Evolutionary conservation across 2,888 invertebrate species (phyloP).

Genomic region (Aphelenchoides bicaudatus): DNA sequence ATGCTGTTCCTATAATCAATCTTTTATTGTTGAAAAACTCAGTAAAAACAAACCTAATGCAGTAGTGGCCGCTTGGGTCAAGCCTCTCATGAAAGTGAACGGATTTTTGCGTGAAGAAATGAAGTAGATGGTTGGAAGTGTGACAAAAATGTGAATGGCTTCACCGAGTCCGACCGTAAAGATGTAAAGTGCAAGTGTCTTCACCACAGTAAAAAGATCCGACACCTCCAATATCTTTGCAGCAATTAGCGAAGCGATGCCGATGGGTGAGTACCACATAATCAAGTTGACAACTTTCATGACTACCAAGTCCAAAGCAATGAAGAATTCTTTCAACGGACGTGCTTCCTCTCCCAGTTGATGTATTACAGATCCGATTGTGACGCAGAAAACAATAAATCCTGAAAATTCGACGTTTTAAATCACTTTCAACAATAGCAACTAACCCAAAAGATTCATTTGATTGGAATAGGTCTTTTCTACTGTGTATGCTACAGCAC

Average conservation of each 20-base stretch:
- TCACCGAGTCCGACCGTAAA: constrained; percentile 66
- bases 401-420: constrained; percentile 67
- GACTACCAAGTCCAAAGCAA: constrained; percentile 83
- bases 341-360: constrained; percentile 77
- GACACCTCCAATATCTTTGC: constrained; percentile 70
- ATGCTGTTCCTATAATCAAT: no score
- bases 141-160: constrained; percentile 67
- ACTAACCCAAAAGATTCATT: constrained; percentile 69
- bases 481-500: constrained; percentile 63
- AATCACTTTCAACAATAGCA: constrained; percentile 1
- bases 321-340: constrained; percentile 75
- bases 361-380: constrained; percentile 81
- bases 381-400: constrained; percentile 82
- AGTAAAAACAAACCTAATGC: constrained; percentile 62
- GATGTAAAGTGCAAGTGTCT: constrained; percentile 71
- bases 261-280: constrained; percentile 78
- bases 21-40: no score
- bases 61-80: constrained; percentile 70
- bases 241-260: constrained; percentile 70
- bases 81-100: constrained; percentile 63
- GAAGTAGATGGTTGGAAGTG: constrained; percentile 68
- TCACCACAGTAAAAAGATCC: constrained; percentile 68
- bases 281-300: constrained; percentile 86
- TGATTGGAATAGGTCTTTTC: no score
- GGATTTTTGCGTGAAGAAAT: constrained; percentile 64